These are phyloP conservation scores for Nycticebus coucang DNA, from an alignment of 2,113 vertebrate species.

Conservation along the genomic window DNA sequence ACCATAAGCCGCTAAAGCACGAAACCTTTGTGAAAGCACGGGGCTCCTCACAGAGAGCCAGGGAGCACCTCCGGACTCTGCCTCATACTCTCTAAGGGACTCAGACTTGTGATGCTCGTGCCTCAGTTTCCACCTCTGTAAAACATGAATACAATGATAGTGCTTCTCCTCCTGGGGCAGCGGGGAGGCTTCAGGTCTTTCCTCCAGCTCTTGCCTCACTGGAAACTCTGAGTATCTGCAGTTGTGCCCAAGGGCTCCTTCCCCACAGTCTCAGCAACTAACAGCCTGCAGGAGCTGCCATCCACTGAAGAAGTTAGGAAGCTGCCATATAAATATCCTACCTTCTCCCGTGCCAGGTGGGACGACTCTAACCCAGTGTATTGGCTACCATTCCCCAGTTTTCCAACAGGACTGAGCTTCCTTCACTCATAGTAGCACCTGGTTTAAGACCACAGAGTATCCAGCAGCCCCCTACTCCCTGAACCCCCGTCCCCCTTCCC, in stretches of 20 bases:
- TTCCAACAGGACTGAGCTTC: background rate
- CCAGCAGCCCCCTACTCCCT: background rate
- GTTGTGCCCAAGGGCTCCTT: background rate
- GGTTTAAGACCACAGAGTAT: background rate
- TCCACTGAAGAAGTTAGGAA: background rate
- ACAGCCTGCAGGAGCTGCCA: background rate
- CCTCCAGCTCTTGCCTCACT: background rate
- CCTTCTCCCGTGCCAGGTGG: background rate
- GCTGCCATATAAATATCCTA: background rate
- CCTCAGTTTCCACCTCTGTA: background rate
- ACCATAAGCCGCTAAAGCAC: accelerated
- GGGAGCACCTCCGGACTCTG: background rate
- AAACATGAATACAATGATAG: background rate
- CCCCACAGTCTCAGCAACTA: background rate
- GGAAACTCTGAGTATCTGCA: background rate
- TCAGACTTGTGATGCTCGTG: background rate
- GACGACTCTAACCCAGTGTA: background rate
- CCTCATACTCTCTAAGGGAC: background rate
- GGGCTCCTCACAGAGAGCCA: background rate
- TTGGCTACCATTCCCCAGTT: background rate
- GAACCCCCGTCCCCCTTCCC: background rate
- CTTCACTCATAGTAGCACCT: background rate
- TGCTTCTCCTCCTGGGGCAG: background rate
- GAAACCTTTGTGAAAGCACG: background rate
- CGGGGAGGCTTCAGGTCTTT: background rate